These are phyloP conservation scores for Musca vetustissima DNA, from an alignment of 1,140 invertebrate species.

Conservation along the genomic window DNA sequence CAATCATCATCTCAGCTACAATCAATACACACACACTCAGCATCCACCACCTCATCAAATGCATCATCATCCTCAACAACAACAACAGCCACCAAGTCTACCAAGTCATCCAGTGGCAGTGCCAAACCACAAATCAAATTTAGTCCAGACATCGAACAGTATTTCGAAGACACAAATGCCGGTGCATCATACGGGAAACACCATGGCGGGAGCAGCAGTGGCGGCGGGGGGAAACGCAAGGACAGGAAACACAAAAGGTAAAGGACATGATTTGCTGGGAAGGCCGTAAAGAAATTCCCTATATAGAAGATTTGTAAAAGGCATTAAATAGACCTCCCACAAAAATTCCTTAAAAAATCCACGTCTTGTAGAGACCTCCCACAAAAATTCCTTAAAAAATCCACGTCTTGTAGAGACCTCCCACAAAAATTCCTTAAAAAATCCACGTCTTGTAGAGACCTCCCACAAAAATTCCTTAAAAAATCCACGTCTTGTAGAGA, in stretches of 20 bases:
- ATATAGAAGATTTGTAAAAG: no score
- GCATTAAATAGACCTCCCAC: no score
- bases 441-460: no score
- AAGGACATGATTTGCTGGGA: no score
- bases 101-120: constrained; percentile 52
- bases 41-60: constrained; percentile 59
- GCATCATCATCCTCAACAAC: constrained; percentile 58
- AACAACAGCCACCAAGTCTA: constrained; percentile 55
- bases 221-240: constrained; percentile 53
- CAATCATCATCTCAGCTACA: constrained; percentile 67
- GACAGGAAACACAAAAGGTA: constrained; percentile 56
- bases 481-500: no score
- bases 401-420: no score
- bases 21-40: constrained; percentile 61
- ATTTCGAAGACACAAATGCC: constrained; percentile 38
- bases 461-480: no score
- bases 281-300: no score
- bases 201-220: constrained; percentile 30
- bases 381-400: no score
- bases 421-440: no score
- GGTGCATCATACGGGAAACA: constrained; percentile 33
- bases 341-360: no score
- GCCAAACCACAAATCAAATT: constrained; percentile 54
- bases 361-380: no score
- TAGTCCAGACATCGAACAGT: constrained; percentile 54